Conservation (phyloP, 2,113 vertebrate genomes). For the Columbina picui region DNA sequence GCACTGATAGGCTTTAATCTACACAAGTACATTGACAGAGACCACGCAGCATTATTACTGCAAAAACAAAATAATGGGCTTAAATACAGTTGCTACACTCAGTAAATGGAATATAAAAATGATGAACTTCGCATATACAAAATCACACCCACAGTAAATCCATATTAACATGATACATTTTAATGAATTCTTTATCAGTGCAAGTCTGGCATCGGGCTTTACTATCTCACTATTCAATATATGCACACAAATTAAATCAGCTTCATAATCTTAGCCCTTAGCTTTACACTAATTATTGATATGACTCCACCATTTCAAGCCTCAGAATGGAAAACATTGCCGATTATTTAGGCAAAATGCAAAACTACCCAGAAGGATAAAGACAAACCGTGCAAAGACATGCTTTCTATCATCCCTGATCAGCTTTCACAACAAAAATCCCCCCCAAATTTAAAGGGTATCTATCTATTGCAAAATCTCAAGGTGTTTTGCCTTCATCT, state of each 20-base stretch:
- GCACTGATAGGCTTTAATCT: not conserved
- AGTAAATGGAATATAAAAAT: rapidly evolving
- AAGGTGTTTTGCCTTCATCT: not conserved
- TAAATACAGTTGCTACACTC: not conserved
- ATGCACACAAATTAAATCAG: not conserved
- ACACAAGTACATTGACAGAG: not conserved
- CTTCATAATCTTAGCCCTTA: not conserved
- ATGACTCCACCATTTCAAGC: not conserved
- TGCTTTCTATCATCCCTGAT: not conserved
- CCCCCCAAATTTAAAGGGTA: rapidly evolving
- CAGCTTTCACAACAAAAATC: not conserved
- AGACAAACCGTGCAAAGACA: not conserved
- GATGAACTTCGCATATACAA: not conserved
- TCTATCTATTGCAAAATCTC: not conserved
- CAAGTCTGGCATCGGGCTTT: not conserved
- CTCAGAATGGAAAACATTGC: not conserved
- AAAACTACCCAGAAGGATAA: not conserved
- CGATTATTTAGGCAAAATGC: not conserved
- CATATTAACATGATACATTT: rapidly evolving
- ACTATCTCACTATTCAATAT: not conserved
- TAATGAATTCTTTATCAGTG: not conserved
- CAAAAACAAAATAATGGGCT: not conserved
- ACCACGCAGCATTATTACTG: not conserved
- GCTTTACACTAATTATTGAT: not conserved
- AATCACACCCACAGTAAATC: not conserved